These are phyloP conservation scores for Argentina silus DNA, from an alignment of 2,797 vertebrate genomes.

Conservation along the genomic window DNA sequence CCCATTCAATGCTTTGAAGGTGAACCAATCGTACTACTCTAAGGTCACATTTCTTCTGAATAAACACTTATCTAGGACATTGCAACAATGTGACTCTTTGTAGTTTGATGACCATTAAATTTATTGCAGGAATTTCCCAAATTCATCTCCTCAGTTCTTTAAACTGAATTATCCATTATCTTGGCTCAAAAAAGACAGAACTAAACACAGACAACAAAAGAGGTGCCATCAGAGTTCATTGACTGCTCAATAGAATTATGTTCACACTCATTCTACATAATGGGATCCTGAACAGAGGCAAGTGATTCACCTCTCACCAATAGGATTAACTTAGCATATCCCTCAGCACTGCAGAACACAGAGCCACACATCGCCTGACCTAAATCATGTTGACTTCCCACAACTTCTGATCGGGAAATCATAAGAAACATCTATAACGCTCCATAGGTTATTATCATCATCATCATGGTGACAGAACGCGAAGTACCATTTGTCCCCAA, in stretches of 20 bases:
- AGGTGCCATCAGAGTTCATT: slow-evolving; percentile 5
- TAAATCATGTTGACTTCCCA: neutral
- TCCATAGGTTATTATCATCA: neutral
- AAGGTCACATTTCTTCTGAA: slow-evolving; percentile 22
- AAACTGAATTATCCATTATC: slow-evolving; percentile 48
- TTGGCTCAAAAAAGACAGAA: slow-evolving; percentile 16
- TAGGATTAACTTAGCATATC: neutral
- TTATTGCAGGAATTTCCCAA: slow-evolving; percentile 19
- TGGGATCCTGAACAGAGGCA: neutral
- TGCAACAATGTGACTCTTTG: slow-evolving; percentile 30
- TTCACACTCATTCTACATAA: neutral
- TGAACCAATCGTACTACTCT: neutral
- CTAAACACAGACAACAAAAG: slow-evolving; percentile 19
- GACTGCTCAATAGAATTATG: no score
- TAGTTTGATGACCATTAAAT: slow-evolving; percentile 51
- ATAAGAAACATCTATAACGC: neutral
- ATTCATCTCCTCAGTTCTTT: slow-evolving; percentile 39
- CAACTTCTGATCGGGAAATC: neutral
- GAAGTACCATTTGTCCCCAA: neutral
- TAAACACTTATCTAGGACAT: neutral
- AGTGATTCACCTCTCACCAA: neutral
- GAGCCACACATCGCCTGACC: no score
- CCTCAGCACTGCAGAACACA: neutral
- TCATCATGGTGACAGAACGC: neutral
- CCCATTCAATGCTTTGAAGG: no score